A percentile compares a stretch with the other conserved stretches of the same genome.
Conservation (phyloP, 2,888 invertebrate species). For the Junonia oenone region DNA sequence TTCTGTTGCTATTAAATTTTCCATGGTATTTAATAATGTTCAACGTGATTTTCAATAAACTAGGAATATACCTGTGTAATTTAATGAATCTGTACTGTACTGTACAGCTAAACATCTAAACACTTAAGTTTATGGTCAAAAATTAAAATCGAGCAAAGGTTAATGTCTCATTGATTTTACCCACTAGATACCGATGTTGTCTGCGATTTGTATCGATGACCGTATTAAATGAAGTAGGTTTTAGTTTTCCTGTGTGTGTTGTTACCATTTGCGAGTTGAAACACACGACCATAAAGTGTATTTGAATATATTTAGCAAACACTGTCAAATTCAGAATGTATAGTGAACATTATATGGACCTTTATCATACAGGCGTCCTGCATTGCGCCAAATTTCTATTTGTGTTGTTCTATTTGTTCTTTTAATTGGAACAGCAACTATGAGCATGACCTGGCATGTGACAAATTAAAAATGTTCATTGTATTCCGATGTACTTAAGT, state of each 20-base stretch:
- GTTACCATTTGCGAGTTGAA: background rate
- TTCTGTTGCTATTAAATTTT: background rate
- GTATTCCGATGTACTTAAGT: slow-evolving; percentile 11
- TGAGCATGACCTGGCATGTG: slow-evolving; percentile 17
- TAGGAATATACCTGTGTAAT: too few species aligned
- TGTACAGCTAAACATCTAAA: too few species aligned
- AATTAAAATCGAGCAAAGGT: slow-evolving; percentile 5
- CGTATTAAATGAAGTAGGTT: background rate
- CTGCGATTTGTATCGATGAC: background rate
- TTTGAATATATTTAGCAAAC: slow-evolving; percentile 39
- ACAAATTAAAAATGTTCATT: slow-evolving; percentile 16
- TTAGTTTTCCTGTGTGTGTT: background rate
- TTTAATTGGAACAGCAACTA: slow-evolving; percentile 47
- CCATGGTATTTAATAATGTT: background rate
- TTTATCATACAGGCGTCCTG: slow-evolving; percentile 62
- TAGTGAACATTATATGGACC: slow-evolving; percentile 57
- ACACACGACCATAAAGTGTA: slow-evolving; percentile 34
- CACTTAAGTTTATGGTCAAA: background rate
- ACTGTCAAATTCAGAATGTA: slow-evolving; percentile 61
- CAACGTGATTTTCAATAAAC: background rate
- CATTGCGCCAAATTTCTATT: slow-evolving; percentile 72
- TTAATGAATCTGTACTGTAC: too few species aligned
- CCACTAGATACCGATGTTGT: slow-evolving; percentile 1
- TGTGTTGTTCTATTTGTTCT: slow-evolving; percentile 60
- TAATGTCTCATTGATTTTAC: slow-evolving; percentile 12